phyloP scores from a whole-genome alignment of 2,888 invertebrate genomes.

The Hanleya hanleyi region DNA sequence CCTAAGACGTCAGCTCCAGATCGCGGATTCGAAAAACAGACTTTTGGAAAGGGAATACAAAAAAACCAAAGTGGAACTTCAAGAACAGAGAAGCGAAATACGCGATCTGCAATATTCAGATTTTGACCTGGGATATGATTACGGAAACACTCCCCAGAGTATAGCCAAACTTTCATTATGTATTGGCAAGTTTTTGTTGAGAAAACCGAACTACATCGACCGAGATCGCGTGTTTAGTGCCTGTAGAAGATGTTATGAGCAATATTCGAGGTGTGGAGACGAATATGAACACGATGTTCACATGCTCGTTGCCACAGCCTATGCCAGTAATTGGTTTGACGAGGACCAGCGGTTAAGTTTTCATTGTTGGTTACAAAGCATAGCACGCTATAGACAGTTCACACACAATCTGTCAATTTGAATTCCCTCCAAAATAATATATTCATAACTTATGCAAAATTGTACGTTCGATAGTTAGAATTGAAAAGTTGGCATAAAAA shows the following conservation, averaged over 20 bases:
- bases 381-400: constrained; percentile 46
- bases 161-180: constrained; percentile 60
- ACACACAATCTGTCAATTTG: neutral
- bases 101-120: constrained; percentile 51
- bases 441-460: too few species aligned
- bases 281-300: constrained; percentile 64
- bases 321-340: constrained; percentile 68
- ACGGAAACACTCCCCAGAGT: constrained; percentile 59
- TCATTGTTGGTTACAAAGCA: constrained; percentile 62
- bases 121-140: constrained; percentile 61
- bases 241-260: constrained; percentile 61
- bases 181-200: constrained; percentile 56
- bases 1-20: constrained; percentile 59
- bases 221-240: constrained; percentile 57
- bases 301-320: constrained; percentile 69
- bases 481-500: too few species aligned
- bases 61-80: constrained; percentile 57
- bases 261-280: constrained; percentile 51
- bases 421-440: too few species aligned
- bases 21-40: constrained; percentile 59
- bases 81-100: constrained; percentile 48
- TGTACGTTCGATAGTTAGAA: too few species aligned
- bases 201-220: constrained; percentile 62
- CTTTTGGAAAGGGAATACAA: constrained; percentile 57
- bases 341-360: constrained; percentile 54